phyloP scores from a whole-genome alignment of 2,113 vertebrate species.

The Cyprinodon variegatus region DNA sequence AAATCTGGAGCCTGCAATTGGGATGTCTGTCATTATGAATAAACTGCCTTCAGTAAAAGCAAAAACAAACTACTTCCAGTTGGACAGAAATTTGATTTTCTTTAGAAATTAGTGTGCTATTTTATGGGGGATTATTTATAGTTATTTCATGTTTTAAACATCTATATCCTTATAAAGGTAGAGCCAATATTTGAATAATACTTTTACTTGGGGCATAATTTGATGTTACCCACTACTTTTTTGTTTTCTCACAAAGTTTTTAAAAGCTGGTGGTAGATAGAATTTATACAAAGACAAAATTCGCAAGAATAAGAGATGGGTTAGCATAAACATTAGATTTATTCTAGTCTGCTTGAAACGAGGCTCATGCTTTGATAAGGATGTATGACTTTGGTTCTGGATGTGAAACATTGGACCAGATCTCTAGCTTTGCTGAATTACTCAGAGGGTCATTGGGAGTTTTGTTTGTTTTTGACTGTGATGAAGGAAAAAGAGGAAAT shows the following conservation, averaged over 20 bases:
- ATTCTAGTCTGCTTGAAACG: too few relatives aligned
- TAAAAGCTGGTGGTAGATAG: background rate
- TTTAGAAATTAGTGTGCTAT: background rate
- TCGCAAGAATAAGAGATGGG: too few relatives aligned
- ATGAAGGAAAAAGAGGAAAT: too few relatives aligned
- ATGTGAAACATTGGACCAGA: too few relatives aligned
- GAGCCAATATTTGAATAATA: background rate
- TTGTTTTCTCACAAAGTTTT: background rate
- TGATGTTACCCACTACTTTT: background rate
- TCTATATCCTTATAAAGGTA: background rate
- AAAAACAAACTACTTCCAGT: background rate
- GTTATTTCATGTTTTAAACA: background rate
- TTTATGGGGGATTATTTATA: too few relatives aligned
- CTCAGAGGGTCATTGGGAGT: too few relatives aligned
- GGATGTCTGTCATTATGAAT: conserved; percentile 8
- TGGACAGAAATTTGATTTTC: background rate
- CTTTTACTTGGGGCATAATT: background rate
- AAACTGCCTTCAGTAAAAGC: conserved; percentile 1
- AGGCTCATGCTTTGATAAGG: too few relatives aligned
- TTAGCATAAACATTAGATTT: too few relatives aligned
- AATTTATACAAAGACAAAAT: background rate
- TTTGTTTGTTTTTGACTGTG: too few relatives aligned
- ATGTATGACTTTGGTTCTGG: too few relatives aligned
- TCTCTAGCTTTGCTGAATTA: too few relatives aligned
- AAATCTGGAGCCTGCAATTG: conserved; percentile 23